Evolutionary conservation across 2,797 vertebrate species (phyloP), one percentile per base, ranked within the genome.

Genomic region (Moxostoma hubbsi): DNA sequence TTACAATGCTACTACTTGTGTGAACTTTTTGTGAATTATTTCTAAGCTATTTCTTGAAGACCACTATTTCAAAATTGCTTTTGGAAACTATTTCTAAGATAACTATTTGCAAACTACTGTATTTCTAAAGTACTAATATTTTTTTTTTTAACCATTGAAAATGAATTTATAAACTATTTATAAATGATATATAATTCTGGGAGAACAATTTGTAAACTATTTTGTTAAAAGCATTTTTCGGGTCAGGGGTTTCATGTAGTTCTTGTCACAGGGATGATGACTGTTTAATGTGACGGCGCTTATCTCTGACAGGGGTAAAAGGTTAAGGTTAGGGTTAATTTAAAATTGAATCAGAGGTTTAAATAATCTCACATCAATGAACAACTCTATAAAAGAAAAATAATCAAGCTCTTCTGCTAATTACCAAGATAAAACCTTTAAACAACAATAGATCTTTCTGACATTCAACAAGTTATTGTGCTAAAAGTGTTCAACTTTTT

Each of bases 281-380:
- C 49, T 62, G 66, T 70, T 77, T 55, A 18, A 16, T 54, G 66
- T 46, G 75, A 77, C 15, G 45, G 54, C 61, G 58, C 66, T 70
- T 16, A 77, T 70, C 58, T 71, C 76, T 63, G 18, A 8, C 67
- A 71, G 76, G 15, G 76, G 76, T 78, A 64, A 78, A 78, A 71
- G 67, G 36, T 78, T 63, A 71, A 61, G 18, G 75, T 47, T 77
- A 68, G 75, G 58, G 76, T 63, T 78, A 5, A 54, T 78, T 78
- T 49, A 70, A 78, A 78, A 78, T 70, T 71, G 50, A 78, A 78
- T 78, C 15, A 18, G 58, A 24, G 58, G 58, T 15, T 78, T 7
- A 62, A 70, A 69, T 46, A 45, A 70, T 49, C 70, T 36, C 66
- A 75, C 54, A 69, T 62, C 50, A 61, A 80, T 15, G 59, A 18